Conservation (phyloP, 37 sponge, comb jelly and placozoan species). For the Beroe forskalii region DNA sequence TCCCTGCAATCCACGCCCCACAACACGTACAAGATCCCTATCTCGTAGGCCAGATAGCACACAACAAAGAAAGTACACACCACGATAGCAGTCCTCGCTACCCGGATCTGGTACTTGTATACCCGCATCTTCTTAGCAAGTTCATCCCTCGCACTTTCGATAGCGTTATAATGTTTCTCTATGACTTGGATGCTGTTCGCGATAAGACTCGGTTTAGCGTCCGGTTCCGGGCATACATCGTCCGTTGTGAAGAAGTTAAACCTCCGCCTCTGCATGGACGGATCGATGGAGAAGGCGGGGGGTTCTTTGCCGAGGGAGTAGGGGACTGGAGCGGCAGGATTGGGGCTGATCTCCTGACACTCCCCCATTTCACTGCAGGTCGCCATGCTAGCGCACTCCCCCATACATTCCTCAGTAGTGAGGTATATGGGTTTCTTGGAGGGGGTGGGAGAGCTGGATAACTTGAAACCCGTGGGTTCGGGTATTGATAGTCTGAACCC, state of each 20-base stretch:
- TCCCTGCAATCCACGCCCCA: neutral
- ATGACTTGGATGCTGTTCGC: slow-evolving; percentile 11
- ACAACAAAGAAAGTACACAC: slow-evolving; percentile 46
- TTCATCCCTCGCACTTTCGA: neutral
- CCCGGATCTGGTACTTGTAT: slow-evolving; percentile 54
- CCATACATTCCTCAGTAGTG: too few species aligned
- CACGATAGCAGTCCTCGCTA: slow-evolving; percentile 16
- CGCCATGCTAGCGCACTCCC: neutral
- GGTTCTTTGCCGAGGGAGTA: neutral
- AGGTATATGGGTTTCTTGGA: neutral
- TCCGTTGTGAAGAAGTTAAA: neutral
- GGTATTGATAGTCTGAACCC: neutral
- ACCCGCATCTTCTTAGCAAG: slow-evolving; percentile 51
- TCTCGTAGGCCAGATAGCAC: neutral
- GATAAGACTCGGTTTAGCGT: neutral
- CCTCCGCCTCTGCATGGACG: neutral
- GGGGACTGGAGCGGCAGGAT: neutral
- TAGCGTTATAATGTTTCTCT: slow-evolving; percentile 38
- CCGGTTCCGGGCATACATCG: slow-evolving; percentile 18
- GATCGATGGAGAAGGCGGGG: neutral
- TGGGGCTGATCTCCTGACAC: neutral
- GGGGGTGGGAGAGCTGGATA: neutral
- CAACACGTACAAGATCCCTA: neutral
- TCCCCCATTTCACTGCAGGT: neutral
- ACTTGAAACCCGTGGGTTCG: neutral